Evolutionary conservation across 2,888 invertebrate species (phyloP), one percentile per base, ranked within the genome.

Genomic region (Drymonia ruficornis): DNA sequence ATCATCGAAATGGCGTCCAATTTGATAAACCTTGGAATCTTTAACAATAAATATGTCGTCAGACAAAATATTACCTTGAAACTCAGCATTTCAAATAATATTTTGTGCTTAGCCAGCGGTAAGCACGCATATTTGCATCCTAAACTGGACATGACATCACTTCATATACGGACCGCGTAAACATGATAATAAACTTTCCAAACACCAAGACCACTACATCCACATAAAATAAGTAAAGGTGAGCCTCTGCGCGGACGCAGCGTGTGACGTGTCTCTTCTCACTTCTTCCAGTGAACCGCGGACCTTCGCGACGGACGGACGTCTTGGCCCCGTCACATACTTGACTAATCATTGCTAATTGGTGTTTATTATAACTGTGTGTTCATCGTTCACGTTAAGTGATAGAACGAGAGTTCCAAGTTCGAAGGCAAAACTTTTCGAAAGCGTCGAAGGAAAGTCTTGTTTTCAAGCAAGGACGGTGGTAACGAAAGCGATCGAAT

Each of bases 211-310:
- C 51, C 45, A 34, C 47, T 70, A 36, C 55, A 64, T 70, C 79
- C 60, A 42, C 51, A 69, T 80, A 80, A 60, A 59, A 68, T 61
- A 84, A 83, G 87, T 85, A 90, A 91, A 91, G 90, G 91, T 91
- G 87, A 89, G 86, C 67, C 76, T 76, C 79, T 78, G 86, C 88
- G 84, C 89, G 83, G 83, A 89, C 89, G 89, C 89, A 86, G 79
- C 82, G 71, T 77, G 85, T 89, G 90, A 89, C 91, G 90, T 90
- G 89, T 90, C 86, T 83, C 83, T 80, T 79, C 84, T 86, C 83
- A 72, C 76, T 83, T 80, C 71, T 85, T 83, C 78, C 80, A 91
- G 91, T 91, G 76, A 84, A 80, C 84, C 87, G 88, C 86, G 86
- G 78, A 76, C 80, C 76, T 76, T 80, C 74, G 78, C 67, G 73